phyloP scores from a whole-genome alignment of 2,797 vertebrate species.

The Anguilla obscura region DNA sequence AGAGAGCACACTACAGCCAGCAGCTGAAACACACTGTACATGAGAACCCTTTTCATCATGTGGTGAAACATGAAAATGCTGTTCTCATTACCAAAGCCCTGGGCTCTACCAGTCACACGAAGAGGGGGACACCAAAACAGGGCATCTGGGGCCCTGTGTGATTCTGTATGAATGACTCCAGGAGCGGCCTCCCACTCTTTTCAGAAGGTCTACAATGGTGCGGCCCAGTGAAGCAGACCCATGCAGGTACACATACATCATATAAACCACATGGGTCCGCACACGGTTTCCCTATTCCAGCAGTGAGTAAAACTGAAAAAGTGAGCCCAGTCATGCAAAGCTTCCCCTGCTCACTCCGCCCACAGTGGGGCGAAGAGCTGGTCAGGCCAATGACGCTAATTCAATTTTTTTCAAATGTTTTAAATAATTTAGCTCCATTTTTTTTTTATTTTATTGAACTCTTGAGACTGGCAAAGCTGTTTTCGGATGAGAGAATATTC shows the following conservation, averaged over 20 bases:
- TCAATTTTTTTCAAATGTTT: conserved; percentile 6
- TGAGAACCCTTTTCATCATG: not conserved
- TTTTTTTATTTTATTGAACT: conserved; percentile 4
- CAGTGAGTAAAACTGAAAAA: not conserved
- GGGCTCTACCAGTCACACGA: not conserved
- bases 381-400: not conserved
- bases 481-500: conserved; percentile 21
- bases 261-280: not conserved
- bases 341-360: not conserved
- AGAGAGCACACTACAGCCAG: not conserved
- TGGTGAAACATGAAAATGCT: not conserved
- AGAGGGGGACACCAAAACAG: not conserved
- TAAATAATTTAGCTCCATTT: conserved; percentile 29
- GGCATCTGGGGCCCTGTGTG: not conserved
- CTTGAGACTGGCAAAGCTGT: not conserved
- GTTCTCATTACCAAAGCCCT: not conserved
- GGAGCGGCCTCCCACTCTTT: not conserved
- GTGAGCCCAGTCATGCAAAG: not conserved
- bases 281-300: not conserved
- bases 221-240: not conserved
- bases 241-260: not conserved
- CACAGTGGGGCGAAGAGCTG: not conserved
- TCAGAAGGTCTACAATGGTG: not conserved
- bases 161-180: not conserved
- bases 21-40: not conserved